Evolutionary conservation across 2,797 vertebrate species (phyloP), one percentile per base, ranked within the genome.

Genomic region (Halcyon smyrnensis): DNA sequence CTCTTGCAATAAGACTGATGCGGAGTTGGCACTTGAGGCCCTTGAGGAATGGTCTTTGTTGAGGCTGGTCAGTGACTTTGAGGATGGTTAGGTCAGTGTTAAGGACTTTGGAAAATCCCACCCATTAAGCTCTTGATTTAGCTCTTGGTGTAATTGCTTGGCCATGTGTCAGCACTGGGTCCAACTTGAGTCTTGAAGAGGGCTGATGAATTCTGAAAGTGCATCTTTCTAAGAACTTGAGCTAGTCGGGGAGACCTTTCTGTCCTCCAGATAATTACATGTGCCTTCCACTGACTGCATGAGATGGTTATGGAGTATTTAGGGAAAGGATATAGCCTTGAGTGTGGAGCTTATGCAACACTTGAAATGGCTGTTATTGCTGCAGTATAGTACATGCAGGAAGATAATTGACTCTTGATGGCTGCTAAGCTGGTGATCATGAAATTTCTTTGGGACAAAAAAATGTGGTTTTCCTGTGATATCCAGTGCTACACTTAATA

Each of bases 111-210:
- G 79, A 30, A 71, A 43, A 59, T 92, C 18, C 37, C 11, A 30
- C 45, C 21, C 0, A 0, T 34, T 54, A 6, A 5, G 50, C 28
- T 53, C 24, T 19, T 37, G 20, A 7, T 46, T 65, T 77, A n/a
- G 39, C 37, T 67, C 46, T 50, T 0, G 1, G 8, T 50, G 48
- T 41, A 7, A 8, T 34, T 53, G 36, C 14, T 15, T 71, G 53
- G 37, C 57, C 4, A 0, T 9, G 45, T 2, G 0, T 87, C 64
- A 60, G 0, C 23, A 0, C 43, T 8, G 13, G 8, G 10, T 57
- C 51, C 53, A 36, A 2, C 60, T 19, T 17, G 6, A 30, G 28
- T 8, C 25, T 36, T 32, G 28, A 46, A 50, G 24, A 63, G 54
- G 39, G 4, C 9, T 51, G 64, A 8, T 54, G 46, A 14, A 37